These are phyloP conservation scores for Pseudonaja textilis DNA, from an alignment of 2,113 vertebrate species.

Conservation along the genomic window DNA sequence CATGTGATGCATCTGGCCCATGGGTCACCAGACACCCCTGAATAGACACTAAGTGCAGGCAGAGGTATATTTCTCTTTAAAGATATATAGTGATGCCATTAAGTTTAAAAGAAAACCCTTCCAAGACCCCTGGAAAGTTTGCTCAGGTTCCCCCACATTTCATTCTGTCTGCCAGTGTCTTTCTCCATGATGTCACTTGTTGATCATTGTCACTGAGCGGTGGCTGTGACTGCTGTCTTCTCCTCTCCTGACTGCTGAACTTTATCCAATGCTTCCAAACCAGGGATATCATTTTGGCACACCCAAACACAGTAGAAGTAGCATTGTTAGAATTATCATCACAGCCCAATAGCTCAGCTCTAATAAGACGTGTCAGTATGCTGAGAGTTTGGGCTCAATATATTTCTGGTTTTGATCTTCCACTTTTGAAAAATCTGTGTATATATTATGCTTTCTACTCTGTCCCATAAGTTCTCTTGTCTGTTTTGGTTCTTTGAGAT, in stretches of 20 bases:
- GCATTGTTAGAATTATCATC: background rate
- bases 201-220: background rate
- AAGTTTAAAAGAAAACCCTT: background rate
- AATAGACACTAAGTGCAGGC: background rate
- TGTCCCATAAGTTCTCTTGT: background rate
- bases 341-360: background rate
- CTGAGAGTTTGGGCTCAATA: background rate
- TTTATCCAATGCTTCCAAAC: background rate
- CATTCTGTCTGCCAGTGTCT: background rate
- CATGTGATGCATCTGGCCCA: too few species aligned
- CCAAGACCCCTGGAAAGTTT: background rate
- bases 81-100: background rate
- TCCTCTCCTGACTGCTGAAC: background rate
- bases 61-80: background rate
- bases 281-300: background rate
- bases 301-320: background rate
- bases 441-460: background rate
- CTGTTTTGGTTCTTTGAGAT: background rate
- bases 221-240: background rate
- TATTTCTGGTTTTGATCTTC: conserved; percentile 10
- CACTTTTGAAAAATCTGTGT: background rate
- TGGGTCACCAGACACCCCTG: too few species aligned
- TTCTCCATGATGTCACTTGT: background rate
- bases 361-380: background rate
- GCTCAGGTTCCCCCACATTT: background rate